Evolutionary conservation across 2,888 invertebrate genomes (phyloP).

Genomic region (Xylota sylvarum): DNA sequence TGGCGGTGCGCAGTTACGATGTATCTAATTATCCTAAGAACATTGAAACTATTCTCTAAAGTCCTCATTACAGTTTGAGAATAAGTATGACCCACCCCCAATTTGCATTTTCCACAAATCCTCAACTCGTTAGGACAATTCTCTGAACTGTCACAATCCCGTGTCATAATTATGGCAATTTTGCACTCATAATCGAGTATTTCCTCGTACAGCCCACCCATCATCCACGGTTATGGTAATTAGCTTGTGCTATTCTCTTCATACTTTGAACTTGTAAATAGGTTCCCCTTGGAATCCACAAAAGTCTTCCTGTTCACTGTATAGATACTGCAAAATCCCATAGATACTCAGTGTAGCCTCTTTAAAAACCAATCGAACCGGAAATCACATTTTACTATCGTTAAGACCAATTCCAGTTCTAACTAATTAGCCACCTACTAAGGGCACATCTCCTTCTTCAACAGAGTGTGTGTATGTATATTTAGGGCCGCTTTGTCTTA

Average conservation of each 20-base stretch:
- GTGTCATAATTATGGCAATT: conserved; percentile 11
- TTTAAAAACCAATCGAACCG: neutral
- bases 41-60: too few relatives aligned
- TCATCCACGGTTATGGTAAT: neutral
- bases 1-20: too few relatives aligned
- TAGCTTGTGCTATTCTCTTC: neutral
- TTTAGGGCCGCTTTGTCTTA: neutral
- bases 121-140: neutral
- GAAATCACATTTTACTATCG: neutral
- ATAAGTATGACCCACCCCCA: too few relatives aligned
- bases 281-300: neutral
- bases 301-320: neutral
- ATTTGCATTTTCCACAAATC: neutral
- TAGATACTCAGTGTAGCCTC: neutral
- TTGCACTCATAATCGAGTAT: neutral
- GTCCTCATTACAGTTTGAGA: too few relatives aligned
- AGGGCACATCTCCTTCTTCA: neutral
- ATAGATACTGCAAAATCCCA: too few relatives aligned
- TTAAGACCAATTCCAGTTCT: neutral
- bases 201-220: conserved; percentile 14
- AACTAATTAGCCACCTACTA: neutral
- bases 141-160: neutral
- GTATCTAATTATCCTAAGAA: too few relatives aligned
- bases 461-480: neutral
- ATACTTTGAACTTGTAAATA: neutral